Percentiles rank a stretch among this genome's conserved stretches.
phyloP scores from a whole-genome alignment of 2,113 vertebrate genomes.

The Propithecus coquereli region DNA sequence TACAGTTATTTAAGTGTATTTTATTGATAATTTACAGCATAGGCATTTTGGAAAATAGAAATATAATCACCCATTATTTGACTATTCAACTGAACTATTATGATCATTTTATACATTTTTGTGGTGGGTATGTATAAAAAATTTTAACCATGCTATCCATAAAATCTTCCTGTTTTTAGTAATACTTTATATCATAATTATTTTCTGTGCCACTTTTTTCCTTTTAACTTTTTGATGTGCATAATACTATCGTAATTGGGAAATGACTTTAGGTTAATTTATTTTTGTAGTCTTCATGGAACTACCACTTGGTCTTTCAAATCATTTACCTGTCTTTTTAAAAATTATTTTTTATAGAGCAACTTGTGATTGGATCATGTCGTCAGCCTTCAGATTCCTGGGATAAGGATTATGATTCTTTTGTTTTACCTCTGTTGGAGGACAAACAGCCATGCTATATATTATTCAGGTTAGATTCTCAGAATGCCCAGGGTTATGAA shows the following conservation, averaged over 20 bases:
- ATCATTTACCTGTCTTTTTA: neutral
- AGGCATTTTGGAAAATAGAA: conserved; percentile 43
- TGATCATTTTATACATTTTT: neutral
- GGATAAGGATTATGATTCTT: conserved; percentile 94
- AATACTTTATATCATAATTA: neutral
- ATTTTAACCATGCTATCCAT: neutral
- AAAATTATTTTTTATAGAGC: conserved; percentile 85
- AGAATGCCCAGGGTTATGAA: conserved; percentile 95
- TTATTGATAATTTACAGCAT: neutral
- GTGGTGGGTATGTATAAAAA: neutral
- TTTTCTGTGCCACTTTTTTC: neutral
- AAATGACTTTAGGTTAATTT: neutral
- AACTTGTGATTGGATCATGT: conserved; percentile 88
- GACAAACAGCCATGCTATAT: conserved; percentile 93
- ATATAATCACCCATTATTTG: neutral
- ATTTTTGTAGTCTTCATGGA: neutral
- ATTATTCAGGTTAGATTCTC: conserved; percentile 95
- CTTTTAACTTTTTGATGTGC: neutral
- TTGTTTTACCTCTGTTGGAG: conserved; percentile 91
- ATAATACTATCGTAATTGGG: neutral
- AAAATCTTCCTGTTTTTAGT: conserved; percentile 15
- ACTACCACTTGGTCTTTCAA: neutral
- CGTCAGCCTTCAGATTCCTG: conserved; percentile 86
- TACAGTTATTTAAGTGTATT: neutral
- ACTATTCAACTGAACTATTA: neutral